Conservation (phyloP, 2,113 vertebrate genomes). For the Mesitornis unicolor region DNA sequence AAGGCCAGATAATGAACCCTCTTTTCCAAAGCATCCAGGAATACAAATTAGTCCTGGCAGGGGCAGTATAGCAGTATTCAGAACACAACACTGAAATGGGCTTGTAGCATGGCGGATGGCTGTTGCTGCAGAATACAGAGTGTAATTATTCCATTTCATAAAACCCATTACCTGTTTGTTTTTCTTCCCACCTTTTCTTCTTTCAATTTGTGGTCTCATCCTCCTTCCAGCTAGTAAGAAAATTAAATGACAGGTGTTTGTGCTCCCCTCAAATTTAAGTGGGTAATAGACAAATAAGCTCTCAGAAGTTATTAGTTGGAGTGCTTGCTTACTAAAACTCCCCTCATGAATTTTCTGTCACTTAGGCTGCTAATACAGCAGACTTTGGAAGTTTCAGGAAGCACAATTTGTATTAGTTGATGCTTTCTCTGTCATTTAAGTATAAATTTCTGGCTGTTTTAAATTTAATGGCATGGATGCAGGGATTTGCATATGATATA, state of each 20-base stretch:
- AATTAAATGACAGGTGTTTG: not conserved
- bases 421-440: not conserved
- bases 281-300: not conserved
- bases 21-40: not conserved
- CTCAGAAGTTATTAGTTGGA: not conserved
- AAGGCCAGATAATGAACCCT: slow-evolving; percentile 4
- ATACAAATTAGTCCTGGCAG: not conserved
- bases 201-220: not conserved
- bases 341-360: not conserved
- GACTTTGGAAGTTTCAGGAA: not conserved
- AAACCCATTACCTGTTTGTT: not conserved
- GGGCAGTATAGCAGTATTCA: not conserved
- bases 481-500: not conserved
- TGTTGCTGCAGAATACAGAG: not conserved
- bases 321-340: not conserved
- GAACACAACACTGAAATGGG: not conserved
- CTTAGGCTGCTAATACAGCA: not conserved
- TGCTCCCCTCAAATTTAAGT: not conserved
- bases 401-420: not conserved
- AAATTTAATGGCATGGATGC: not conserved
- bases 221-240: not conserved
- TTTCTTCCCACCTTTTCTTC: not conserved
- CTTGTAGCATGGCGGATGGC: not conserved
- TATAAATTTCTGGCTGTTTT: not conserved
- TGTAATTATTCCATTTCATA: not conserved